A percentile compares a stretch with the other conserved stretches of the same genome.
phyloP scores from a whole-genome alignment of 1,140 invertebrate genomes.

The Melitaea cinxia region DNA sequence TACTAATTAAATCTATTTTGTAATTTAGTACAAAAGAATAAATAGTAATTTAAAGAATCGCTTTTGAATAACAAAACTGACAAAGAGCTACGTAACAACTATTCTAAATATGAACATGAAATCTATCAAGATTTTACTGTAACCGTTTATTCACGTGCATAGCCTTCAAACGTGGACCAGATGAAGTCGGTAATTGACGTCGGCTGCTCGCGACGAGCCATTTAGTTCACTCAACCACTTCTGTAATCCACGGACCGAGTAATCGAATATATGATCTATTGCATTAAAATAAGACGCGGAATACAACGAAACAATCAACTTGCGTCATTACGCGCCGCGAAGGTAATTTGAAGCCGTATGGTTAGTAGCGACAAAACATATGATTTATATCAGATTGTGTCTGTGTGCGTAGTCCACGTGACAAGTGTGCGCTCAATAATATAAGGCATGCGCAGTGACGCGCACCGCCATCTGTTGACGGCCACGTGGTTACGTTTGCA shows the following conservation, averaged over 20 bases:
- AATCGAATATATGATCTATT: slow-evolving; percentile 31
- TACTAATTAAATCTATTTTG: too few relatives aligned
- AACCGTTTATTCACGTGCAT: slow-evolving; percentile 13
- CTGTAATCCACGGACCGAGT: slow-evolving; percentile 30
- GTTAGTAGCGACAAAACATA: slow-evolving; percentile 69
- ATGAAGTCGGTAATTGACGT: slow-evolving; percentile 75
- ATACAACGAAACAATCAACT: slow-evolving; percentile 31
- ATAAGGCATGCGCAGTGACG: slow-evolving; percentile 63
- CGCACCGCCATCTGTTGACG: slow-evolving; percentile 71
- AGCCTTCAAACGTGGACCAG: slow-evolving; percentile 52
- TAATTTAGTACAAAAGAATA: not conserved
- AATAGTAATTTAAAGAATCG: not conserved
- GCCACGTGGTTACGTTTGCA: slow-evolving; percentile 57
- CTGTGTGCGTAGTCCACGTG: slow-evolving; percentile 40
- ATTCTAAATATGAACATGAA: slow-evolving; percentile 1
- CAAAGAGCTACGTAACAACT: not conserved
- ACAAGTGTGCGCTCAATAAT: slow-evolving; percentile 59
- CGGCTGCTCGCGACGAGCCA: slow-evolving; percentile 58
- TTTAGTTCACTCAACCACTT: slow-evolving; percentile 67
- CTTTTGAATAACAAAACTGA: not conserved
- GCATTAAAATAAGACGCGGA: slow-evolving; percentile 22
- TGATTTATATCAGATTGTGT: slow-evolving; percentile 66
- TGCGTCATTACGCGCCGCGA: slow-evolving; percentile 70
- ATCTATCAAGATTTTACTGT: slow-evolving; percentile 20
- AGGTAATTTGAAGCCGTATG: slow-evolving; percentile 74